phyloP scores from a whole-genome alignment of 2,888 invertebrate species.

The Oegoconia quadripuncta region DNA sequence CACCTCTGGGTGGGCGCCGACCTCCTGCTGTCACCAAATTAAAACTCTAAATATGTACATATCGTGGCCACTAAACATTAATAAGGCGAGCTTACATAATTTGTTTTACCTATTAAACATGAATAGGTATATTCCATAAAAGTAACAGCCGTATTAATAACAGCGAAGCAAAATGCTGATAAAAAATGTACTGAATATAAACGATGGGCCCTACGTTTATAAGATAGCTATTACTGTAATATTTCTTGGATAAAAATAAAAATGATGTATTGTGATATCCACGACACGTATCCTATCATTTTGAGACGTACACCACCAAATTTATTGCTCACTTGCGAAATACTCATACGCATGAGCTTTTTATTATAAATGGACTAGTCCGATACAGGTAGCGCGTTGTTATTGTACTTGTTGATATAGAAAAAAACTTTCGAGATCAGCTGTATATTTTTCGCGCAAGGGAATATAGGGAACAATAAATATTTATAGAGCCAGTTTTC shows the following conservation, averaged over 20 bases:
- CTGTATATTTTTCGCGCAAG: constrained; percentile 53
- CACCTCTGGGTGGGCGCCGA: constrained; percentile 73
- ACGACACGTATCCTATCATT: constrained; percentile 42
- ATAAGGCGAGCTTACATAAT: constrained; percentile 60
- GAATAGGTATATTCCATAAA: constrained; percentile 30
- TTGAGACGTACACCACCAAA: constrained; percentile 38
- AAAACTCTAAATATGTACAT: constrained; percentile 58
- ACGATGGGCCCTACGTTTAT: neutral
- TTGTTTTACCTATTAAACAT: constrained; percentile 48
- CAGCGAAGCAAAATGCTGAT: neutral
- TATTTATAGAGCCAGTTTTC: constrained; percentile 70
- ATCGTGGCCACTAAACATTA: constrained; percentile 65
- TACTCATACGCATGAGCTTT: constrained; percentile 31
- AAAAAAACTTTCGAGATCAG: constrained; percentile 46
- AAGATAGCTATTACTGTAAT: constrained; percentile 7
- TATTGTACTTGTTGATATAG: constrained; percentile 49
- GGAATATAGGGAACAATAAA: constrained; percentile 56
- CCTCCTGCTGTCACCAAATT: constrained; percentile 64
- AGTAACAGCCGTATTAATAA: too few species aligned
- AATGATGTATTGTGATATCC: constrained; percentile 39
- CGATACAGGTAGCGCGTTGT: constrained; percentile 38
- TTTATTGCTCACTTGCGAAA: constrained; percentile 26
- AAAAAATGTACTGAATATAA: too few species aligned
- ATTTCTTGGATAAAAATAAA: constrained; percentile 11
- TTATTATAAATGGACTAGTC: constrained; percentile 38